Base-by-base conservation (phyloP, 1,140 invertebrate genomes). In the Nixonia krombeini region DNA sequence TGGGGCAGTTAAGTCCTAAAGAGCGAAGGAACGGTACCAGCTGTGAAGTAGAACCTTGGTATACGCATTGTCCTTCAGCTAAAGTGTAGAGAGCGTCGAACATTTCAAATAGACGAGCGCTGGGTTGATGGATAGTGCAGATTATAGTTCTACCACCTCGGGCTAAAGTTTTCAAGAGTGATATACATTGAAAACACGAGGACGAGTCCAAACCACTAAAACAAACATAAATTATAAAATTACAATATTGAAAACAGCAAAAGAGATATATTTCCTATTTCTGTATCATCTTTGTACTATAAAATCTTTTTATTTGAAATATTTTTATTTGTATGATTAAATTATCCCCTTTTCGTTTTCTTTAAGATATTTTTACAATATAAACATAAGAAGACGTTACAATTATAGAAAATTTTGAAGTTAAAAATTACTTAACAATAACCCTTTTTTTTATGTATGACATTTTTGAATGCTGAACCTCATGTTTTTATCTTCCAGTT, bases 61-160 rank as follows among this genome's bases (percentile, higher is more conserved):
- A 99, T 2, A 98, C 93, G 78, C 96, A 98, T 75, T 96, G 93
- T 0, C 97, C 97, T 71, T 97, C 94, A 9, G 95, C 93, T 23
- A 99, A 80, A 1, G 96, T 95, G 78, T 98, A 98, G 28, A 98
- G 85, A 84, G 96, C 92, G 80, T 99, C 96, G 81, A 99, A 99
- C 92, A 96, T 97, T 81, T 98, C 95, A 76, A 99, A 99, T 17
- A 98, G 85, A 70, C 96, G 91, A 7, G 96, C 96, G 28, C 94
- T 96, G 0, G 97, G 97, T 77, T 99, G 97, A 86, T 99, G 97
- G 68, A 99, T 98, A 2, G 96, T 99, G 76, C 96, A 98, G 52
- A 99, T 95, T 45, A 99, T 96, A 0, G 96, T 97, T 56, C 96
- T 88, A 0, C 96, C 96, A 21, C 94, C 95, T 16, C 91, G 88